Base-by-base conservation (phyloP, 2,113 vertebrate species). In the Oxyruncus cristatus region DNA sequence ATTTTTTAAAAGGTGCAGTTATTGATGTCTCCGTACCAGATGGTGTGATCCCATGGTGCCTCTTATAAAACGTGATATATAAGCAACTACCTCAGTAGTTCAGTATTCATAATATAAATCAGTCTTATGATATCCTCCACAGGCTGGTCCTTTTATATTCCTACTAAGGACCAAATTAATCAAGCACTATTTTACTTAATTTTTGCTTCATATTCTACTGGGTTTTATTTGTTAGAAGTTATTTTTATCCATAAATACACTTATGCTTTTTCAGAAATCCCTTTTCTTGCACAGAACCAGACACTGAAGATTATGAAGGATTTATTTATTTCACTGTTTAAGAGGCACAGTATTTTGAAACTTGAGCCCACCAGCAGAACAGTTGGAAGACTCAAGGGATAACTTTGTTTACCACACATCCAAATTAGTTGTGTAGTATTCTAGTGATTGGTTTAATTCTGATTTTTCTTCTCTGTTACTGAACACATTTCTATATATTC, bases 21-120 rank as follows among this genome's bases (percentile, higher is more conserved):
- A 88, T 79, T 96, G 94, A 90, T 97, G 86, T 70, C 73, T 96
- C 87, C 4, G 5, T 94, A 92, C 22, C 96, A 98, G 97, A 97
- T 98, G 97, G 96, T 93, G 55, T 82, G 88, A 91, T 98, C 96
- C 87, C 95, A 72, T 92, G 92, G 88, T 95, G 82, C 74, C 92
- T 86, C 94, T 93, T 97, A 94, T 47, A 94, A 96, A 96, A 97
- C 87, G 93, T 96, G 97, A 97, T 97, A 95, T 96, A 96, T 97
- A 96, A 96, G 91, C 83, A 93, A 81, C 63, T 94, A 71, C 95
- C 96, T 97, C 92, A 95, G 22, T 97, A 97, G 95, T 96, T 98
- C 86, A 97, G 77, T 50, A 86, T 93, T 86, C 37, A 21, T 79
- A 55, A 71, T 91, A 97, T 97, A 97, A 97, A 97, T 97, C 82